Conservation (phyloP, 64 coral and sea anemone genomes). For the Dendrophyllia cribrosa region DNA sequence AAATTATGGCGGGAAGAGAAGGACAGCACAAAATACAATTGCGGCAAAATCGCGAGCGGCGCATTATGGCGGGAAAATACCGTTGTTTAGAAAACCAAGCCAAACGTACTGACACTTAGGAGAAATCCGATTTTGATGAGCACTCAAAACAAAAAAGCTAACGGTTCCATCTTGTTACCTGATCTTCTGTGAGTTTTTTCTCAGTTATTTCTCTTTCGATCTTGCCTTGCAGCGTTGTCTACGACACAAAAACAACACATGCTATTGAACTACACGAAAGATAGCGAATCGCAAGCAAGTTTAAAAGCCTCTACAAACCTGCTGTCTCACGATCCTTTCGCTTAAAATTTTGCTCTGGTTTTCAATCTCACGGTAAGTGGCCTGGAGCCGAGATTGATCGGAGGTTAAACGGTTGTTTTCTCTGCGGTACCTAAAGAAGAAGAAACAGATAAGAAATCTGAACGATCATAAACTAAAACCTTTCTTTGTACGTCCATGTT, state of each 20-base stretch:
- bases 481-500: too few species aligned
- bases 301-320: conserved; percentile 46
- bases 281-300: neutral
- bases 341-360: conserved; percentile 54
- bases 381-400: conserved; percentile 75
- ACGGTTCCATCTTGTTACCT: conserved; percentile 33
- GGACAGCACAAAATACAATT: too few species aligned
- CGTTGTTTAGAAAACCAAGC: neutral
- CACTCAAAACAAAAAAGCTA: too few species aligned
- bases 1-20: too few species aligned
- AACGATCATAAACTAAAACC: neutral
- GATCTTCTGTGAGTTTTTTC: conserved; percentile 63
- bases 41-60: too few species aligned
- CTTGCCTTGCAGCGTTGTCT: conserved; percentile 73
- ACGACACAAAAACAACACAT: conserved; percentile 1
- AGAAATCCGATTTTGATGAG: neutral
- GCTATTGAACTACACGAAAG: neutral
- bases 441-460: neutral
- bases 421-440: conserved; percentile 70
- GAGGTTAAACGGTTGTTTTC: conserved; percentile 88
- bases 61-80: neutral
- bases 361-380: conserved; percentile 77
- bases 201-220: conserved; percentile 66
- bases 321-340: conserved; percentile 65
- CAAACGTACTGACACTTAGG: neutral